phyloP scores from a whole-genome alignment of 2,888 invertebrate genomes.

The Yponomeuta evonymella region DNA sequence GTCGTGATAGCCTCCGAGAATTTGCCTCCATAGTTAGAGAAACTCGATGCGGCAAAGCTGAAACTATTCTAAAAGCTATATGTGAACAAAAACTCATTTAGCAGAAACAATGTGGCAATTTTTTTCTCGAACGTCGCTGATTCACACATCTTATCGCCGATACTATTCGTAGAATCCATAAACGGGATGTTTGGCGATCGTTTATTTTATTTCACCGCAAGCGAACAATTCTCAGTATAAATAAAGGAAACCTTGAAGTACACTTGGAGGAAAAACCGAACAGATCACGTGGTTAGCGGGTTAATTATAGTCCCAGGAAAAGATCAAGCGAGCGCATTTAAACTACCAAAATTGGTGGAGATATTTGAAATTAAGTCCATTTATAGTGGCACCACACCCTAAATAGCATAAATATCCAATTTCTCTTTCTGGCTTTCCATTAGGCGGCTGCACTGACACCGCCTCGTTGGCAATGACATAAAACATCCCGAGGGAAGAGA shows the following conservation, averaged over 20 bases:
- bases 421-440: constrained; percentile 28
- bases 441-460: constrained; percentile 1
- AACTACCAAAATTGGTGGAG: not conserved
- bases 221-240: constrained; percentile 24
- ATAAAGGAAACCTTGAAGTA: constrained; percentile 28
- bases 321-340: constrained; percentile 4
- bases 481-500: not conserved
- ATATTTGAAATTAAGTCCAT: not conserved
- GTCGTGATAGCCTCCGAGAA: constrained; percentile 32
- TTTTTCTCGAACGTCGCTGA: too few relatives aligned
- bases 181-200: constrained; percentile 20
- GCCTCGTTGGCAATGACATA: constrained; percentile 3
- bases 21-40: constrained; percentile 9
- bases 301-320: not conserved
- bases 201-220: constrained; percentile 33
- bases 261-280: not conserved
- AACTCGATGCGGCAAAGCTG: not conserved
- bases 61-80: not conserved
- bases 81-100: not conserved
- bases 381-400: not conserved
- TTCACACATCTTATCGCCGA: too few relatives aligned
- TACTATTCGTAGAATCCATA: not conserved
- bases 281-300: not conserved
- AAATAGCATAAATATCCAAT: constrained; percentile 31
- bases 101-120: too few relatives aligned